Conservation (phyloP, 92 coral and sea anemone genomes). For the Porites cylindrica region DNA sequence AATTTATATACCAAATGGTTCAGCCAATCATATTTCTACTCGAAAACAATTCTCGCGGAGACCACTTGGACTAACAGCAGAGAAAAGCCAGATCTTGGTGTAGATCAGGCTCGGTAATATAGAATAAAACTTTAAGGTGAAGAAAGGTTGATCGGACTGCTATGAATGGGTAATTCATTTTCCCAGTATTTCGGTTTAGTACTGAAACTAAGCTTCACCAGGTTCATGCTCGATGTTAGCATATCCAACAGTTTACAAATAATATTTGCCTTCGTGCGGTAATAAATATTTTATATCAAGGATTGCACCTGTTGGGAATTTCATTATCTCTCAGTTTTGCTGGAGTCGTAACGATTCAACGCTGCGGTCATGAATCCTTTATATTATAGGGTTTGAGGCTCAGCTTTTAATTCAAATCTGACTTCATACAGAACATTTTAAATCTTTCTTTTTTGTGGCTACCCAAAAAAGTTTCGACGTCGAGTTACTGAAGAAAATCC, state of each 20-base stretch:
- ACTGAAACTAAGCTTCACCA: too few relatives aligned
- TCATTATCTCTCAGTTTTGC: background rate
- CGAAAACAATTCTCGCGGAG: background rate
- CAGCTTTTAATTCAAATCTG: background rate
- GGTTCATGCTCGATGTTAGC: background rate
- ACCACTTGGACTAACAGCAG: too few relatives aligned
- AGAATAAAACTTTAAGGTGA: too few relatives aligned
- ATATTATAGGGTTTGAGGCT: background rate
- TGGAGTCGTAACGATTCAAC: background rate
- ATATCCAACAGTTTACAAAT: conserved; percentile 17
- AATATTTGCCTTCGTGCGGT: conserved; percentile 3
- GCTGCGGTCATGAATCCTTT: background rate
- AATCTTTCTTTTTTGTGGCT: background rate
- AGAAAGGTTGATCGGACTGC: too few relatives aligned
- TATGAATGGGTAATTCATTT: too few relatives aligned
- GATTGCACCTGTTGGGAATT: conserved; percentile 22
- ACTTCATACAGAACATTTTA: background rate
- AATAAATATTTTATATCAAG: conserved; percentile 23
- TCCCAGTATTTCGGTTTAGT: too few relatives aligned
- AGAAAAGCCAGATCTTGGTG: too few relatives aligned
- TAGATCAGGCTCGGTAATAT: too few relatives aligned
- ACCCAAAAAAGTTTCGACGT: background rate
- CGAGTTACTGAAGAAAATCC: background rate
- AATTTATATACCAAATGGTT: background rate
- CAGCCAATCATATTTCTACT: background rate